Evolutionary conservation across 2,888 invertebrate genomes (phyloP).

Genomic region (Cheilosia pagana): DNA sequence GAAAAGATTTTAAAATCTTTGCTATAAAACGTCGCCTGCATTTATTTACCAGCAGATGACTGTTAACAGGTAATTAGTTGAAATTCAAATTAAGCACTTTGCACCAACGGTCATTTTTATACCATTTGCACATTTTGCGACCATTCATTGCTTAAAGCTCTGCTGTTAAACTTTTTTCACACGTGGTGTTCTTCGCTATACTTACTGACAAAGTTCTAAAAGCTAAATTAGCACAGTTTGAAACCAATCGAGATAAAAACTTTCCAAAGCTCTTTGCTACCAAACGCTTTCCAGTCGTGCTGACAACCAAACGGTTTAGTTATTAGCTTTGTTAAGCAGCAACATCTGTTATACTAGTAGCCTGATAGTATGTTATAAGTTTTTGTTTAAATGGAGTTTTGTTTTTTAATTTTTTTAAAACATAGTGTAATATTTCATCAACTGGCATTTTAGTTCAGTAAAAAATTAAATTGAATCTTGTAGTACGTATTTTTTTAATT

Average conservation of each 20-base stretch:
- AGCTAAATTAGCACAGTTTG: not conserved
- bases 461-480: not conserved
- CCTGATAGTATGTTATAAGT: not conserved
- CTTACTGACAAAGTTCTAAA: not conserved
- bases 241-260: not conserved
- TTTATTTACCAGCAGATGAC: not conserved
- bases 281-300: too few species aligned
- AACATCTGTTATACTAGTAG: not conserved
- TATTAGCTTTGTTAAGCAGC: too few species aligned
- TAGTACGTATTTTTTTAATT: not conserved
- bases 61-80: not conserved
- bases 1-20: too few species aligned
- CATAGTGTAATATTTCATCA: not conserved
- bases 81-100: not conserved
- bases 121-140: constrained; percentile 9
- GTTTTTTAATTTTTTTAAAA: not conserved
- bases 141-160: constrained; percentile 1
- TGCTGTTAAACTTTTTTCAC: not conserved
- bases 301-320: too few species aligned
- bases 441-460: not conserved
- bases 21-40: too few species aligned
- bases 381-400: not conserved
- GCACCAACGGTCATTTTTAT: constrained; percentile 22
- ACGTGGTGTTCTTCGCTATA: not conserved
- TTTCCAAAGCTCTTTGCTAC: too few species aligned